Base-by-base conservation (phyloP, 2,888 invertebrate species). In the Cerastis rubricosa region DNA sequence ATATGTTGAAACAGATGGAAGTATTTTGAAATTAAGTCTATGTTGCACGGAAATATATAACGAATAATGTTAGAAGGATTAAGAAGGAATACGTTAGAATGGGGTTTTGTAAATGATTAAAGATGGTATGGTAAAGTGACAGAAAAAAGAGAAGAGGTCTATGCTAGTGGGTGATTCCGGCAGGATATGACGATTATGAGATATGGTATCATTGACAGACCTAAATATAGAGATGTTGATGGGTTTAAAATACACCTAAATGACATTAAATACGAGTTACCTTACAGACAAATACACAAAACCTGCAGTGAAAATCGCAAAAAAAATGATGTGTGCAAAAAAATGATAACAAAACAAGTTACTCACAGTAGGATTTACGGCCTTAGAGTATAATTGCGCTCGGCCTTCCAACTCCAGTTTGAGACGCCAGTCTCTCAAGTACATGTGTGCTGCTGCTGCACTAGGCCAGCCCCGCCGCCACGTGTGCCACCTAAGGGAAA, bases 381-480 rank as follows among this genome's bases (percentile, higher is more conserved):
- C 96, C 75, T 93, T 94, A 2, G 95, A 95, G 85, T 97, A 97
- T 63, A 95, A 92, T 81, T 93, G 94, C n/a, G 94, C 95, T 59
- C 95, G 90, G 6, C 93, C 94, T 70, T 94, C 94, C 14, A 97
- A 89, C 89, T 97, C 97, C 92, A 95, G 94, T 82, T 94, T 95
- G 45, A 97, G 93, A 35, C 94, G 90, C 97, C 97, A 96, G 80
- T 97, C 97, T 29, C 95, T 92, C 11, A 96, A 88, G 81, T 97
- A 96, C 93, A 97, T 94, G 85, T 97, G 96, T 0, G 95, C 93
- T 2, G 96, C 96, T 0, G 95, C 94, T n/a, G 94, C 86, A 79
- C 95, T 94, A 0, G 94, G 95, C 95, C 96, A 94, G 0, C 95
- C 97, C 12, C 95, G 93, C 0, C 94, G 92, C 96, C 95, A 97